These are phyloP conservation scores for Ophion obscuratus DNA, from an alignment of 2,888 invertebrate genomes.

Conservation along the genomic window DNA sequence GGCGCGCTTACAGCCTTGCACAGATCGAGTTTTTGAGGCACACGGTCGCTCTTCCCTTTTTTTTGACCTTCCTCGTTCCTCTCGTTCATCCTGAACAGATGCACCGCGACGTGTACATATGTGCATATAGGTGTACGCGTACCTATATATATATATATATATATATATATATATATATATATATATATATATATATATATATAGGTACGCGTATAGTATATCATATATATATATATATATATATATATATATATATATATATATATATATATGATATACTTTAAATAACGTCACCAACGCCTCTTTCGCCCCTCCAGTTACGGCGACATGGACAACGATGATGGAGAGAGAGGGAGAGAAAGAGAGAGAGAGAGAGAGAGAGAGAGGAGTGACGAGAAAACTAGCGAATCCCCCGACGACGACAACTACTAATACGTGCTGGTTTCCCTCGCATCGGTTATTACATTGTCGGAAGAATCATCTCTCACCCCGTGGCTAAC, in stretches of 20 bases:
- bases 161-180: constrained; percentile 34
- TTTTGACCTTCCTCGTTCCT: constrained; percentile 29
- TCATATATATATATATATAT: too few species aligned
- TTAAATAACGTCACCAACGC: constrained; percentile 67
- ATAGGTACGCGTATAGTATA: too few species aligned
- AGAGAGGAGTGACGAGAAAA: constrained; percentile 57
- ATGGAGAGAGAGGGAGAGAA: not conserved
- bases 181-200: constrained; percentile 43
- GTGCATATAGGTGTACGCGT: constrained; percentile 15
- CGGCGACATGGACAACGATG: constrained; percentile 57
- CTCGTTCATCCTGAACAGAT: constrained; percentile 62
- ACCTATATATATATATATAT: not conserved
- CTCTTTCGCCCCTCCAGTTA: constrained; percentile 43
- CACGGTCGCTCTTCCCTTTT: constrained; percentile 40
- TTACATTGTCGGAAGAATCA: constrained; percentile 49
- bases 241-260: too few species aligned
- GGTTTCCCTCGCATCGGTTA: constrained; percentile 40
- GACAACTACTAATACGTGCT: constrained; percentile 5
- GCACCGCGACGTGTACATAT: constrained; percentile 60
- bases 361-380: constrained; percentile 1
- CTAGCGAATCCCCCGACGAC: constrained; percentile 60
- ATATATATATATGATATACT: constrained; percentile 53
- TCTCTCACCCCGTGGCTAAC: constrained; percentile 38
- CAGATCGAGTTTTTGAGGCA: constrained; percentile 46
- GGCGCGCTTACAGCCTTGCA: constrained; percentile 68